These are phyloP conservation scores for Orgyia antiqua DNA, from an alignment of 2,888 invertebrate species.

Conservation along the genomic window DNA sequence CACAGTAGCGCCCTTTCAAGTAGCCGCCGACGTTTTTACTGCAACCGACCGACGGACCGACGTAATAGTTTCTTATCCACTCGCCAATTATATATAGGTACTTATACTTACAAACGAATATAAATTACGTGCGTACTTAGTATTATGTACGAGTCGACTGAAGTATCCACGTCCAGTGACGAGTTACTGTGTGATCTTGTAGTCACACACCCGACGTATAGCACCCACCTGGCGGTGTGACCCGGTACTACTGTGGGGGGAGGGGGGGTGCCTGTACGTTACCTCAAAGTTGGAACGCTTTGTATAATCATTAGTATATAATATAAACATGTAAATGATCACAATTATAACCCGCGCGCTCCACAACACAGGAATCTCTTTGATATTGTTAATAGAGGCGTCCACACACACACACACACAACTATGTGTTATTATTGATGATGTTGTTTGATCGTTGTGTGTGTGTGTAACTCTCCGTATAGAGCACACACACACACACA, in stretches of 20 bases:
- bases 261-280: slow-evolving; percentile 10
- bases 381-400: slow-evolving; percentile 44
- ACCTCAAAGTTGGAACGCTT: slow-evolving; percentile 38
- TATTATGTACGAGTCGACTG: slow-evolving; percentile 8
- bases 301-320: slow-evolving; percentile 47
- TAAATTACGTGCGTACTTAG: slow-evolving; percentile 21
- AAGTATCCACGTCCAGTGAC: no score
- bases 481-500: no score
- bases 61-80: slow-evolving; percentile 23
- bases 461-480: no score
- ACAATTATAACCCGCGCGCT: slow-evolving; percentile 57
- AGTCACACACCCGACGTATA: no score
- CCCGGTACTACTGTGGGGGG: no score
- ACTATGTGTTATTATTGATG: slow-evolving; percentile 35
- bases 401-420: slow-evolving; percentile 18
- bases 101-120: slow-evolving; percentile 29
- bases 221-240: not conserved
- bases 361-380: slow-evolving; percentile 49
- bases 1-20: slow-evolving; percentile 29
- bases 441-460: slow-evolving; percentile 31
- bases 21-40: slow-evolving; percentile 31
- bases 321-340: slow-evolving; percentile 57
- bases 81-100: slow-evolving; percentile 31
- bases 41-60: slow-evolving; percentile 24
- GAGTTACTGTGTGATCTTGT: no score